phyloP scores from a whole-genome alignment of 1,140 invertebrate genomes.

The Drosophila elegans region DNA sequence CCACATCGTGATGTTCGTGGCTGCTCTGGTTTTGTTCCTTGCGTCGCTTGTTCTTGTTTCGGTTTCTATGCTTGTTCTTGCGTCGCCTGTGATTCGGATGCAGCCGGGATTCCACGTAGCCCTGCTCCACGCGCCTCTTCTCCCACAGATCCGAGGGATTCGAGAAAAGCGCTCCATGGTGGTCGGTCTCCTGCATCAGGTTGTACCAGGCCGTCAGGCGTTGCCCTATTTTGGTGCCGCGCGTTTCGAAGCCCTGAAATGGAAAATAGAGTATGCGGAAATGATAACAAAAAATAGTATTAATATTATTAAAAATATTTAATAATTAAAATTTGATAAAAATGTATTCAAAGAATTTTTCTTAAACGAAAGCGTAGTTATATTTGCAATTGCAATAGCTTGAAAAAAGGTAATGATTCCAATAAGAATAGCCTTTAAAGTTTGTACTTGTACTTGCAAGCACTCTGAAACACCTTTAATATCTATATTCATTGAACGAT shows the following conservation, averaged over 20 bases:
- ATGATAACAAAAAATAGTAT: no score
- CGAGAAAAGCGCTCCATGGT: slow-evolving; percentile 88
- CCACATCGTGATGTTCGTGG: slow-evolving; percentile 56
- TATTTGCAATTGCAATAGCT: no score
- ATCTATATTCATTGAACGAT: no score
- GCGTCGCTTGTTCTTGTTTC: slow-evolving; percentile 84
- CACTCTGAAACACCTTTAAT: no score
- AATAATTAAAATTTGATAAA: no score
- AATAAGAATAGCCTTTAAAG: no score
- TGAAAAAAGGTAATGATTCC: no score
- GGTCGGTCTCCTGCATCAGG: slow-evolving; percentile 90
- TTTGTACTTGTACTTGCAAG: no score
- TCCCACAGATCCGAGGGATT: slow-evolving; percentile 88
- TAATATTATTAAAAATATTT: no score
- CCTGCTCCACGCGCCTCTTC: slow-evolving; percentile 57
- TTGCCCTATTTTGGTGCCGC: slow-evolving; percentile 92
- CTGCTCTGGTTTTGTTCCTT: slow-evolving; percentile 80
- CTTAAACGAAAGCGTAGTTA: no score
- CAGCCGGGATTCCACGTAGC: slow-evolving; percentile 46
- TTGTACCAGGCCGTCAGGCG: slow-evolving; percentile 93
- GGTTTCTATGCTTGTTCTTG: slow-evolving; percentile 79
- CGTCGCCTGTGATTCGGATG: slow-evolving; percentile 68
- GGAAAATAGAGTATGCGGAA: background rate
- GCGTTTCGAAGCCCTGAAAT: slow-evolving; percentile 92
- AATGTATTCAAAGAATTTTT: no score